Percentiles rank a stretch among this genome's conserved stretches.
phyloP scores from a whole-genome alignment of 1,140 invertebrate species.

The Macrosteles quadrilineatus region DNA sequence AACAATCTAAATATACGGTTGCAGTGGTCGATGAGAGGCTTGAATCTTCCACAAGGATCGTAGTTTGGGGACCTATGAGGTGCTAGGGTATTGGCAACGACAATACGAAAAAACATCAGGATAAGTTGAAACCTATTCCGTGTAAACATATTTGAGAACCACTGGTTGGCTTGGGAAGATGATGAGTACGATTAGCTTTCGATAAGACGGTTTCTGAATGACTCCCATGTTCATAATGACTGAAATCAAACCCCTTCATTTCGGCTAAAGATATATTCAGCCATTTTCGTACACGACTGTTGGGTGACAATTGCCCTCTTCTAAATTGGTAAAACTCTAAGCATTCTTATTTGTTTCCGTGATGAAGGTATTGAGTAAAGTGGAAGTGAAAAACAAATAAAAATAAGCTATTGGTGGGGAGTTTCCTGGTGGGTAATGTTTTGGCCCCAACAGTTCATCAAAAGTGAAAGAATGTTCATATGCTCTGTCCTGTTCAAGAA shows the following conservation, averaged over 20 bases:
- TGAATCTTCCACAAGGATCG: slow-evolving; percentile 43
- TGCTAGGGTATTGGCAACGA: slow-evolving; percentile 34
- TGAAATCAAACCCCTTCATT: background rate
- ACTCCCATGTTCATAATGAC: too few relatives aligned
- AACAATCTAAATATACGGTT: slow-evolving; percentile 42
- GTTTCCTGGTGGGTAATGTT: slow-evolving; percentile 18
- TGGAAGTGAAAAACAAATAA: slow-evolving; percentile 9
- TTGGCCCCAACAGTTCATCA: slow-evolving; percentile 12
- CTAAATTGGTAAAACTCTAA: background rate
- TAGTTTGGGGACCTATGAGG: slow-evolving; percentile 38
- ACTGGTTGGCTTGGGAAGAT: background rate
- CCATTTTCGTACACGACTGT: background rate
- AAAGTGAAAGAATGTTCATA: background rate
- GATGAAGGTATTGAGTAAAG: background rate
- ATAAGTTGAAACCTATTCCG: slow-evolving; percentile 12
- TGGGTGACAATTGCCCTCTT: too few relatives aligned
- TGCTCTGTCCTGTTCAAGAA: background rate
- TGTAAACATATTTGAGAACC: slow-evolving; percentile 7
- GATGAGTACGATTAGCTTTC: background rate
- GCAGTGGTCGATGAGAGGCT: slow-evolving; percentile 40
- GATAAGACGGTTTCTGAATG: background rate
- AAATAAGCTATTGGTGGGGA: slow-evolving; percentile 5
- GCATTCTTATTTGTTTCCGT: background rate
- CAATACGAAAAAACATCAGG: slow-evolving; percentile 32
- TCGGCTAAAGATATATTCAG: background rate